Conservation (phyloP, 2,113 vertebrate species). For the Rhabdomys dilectus region DNA sequence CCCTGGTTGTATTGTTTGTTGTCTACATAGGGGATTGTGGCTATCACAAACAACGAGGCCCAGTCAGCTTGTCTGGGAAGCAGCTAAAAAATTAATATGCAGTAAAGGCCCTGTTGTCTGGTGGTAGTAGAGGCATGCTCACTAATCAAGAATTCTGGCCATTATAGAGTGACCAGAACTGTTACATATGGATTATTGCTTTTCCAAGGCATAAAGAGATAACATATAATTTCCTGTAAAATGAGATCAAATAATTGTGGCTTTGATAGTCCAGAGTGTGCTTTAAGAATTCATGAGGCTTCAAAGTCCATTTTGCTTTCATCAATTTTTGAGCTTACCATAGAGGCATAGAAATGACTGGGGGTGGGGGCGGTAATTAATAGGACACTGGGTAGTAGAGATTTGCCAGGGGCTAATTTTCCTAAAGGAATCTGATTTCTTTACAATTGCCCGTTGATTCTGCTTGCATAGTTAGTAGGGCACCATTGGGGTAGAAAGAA, state of each 20-base stretch:
- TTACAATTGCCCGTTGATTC: neutral
- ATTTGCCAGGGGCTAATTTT: slow-evolving; percentile 6
- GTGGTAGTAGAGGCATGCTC: neutral
- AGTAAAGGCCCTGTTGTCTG: neutral
- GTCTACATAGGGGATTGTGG: neutral
- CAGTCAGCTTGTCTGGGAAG: neutral
- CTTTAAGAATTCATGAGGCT: slow-evolving; percentile 65
- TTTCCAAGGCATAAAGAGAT: slow-evolving; percentile 37
- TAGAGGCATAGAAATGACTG: slow-evolving; percentile 14
- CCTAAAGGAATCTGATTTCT: neutral
- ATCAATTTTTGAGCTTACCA: slow-evolving; percentile 38
- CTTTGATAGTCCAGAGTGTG: slow-evolving; percentile 37
- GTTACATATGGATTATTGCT: slow-evolving; percentile 56
- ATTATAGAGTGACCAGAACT: slow-evolving; percentile 22
- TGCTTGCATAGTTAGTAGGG: neutral
- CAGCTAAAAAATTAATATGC: neutral
- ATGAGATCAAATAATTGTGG: slow-evolving; percentile 59
- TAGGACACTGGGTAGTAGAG: neutral
- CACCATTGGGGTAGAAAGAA: neutral
- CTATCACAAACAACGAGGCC: neutral
- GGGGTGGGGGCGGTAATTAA: neutral
- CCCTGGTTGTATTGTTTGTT: neutral
- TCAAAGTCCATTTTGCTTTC: slow-evolving; percentile 22
- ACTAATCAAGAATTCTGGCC: slow-evolving; percentile 49
- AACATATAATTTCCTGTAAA: slow-evolving; percentile 64